These are phyloP conservation scores for Doris montereyensis DNA, from an alignment of 2,888 invertebrate genomes.

Conservation along the genomic window DNA sequence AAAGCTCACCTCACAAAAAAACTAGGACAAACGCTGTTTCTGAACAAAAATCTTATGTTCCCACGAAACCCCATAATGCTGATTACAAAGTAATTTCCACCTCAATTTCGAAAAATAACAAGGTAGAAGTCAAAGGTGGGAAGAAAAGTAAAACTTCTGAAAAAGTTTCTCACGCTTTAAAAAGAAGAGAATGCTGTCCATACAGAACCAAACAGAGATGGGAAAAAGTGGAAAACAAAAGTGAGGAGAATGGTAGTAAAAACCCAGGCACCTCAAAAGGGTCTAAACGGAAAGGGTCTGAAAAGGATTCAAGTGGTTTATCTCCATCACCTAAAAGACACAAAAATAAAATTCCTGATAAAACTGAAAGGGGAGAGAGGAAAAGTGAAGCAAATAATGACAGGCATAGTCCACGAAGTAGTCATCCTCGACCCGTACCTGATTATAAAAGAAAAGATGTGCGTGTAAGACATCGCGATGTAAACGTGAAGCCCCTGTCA, in stretches of 20 bases:
- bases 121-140: conserved; percentile 6
- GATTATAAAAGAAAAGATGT: conserved; percentile 21
- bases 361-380: conserved; percentile 24
- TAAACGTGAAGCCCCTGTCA: conserved; percentile 15
- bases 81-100: too few species aligned
- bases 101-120: conserved; percentile 9
- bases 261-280: conserved; percentile 38
- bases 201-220: not conserved
- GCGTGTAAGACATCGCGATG: conserved; percentile 12
- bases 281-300: too few species aligned
- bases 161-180: not conserved
- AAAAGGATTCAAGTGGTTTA: too few species aligned
- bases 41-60: too few species aligned
- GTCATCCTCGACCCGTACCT: conserved; percentile 6
- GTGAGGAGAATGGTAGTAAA: conserved; percentile 30
- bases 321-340: too few species aligned
- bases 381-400: conserved; percentile 10
- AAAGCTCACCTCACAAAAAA: not conserved
- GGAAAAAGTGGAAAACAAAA: not conserved
- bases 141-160: not conserved
- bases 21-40: not conserved
- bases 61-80: too few species aligned
- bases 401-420: conserved; percentile 16
- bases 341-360: too few species aligned
- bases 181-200: conserved; percentile 22